phyloP scores from a whole-genome alignment of 2,888 invertebrate species.

The Beris chalybata region DNA sequence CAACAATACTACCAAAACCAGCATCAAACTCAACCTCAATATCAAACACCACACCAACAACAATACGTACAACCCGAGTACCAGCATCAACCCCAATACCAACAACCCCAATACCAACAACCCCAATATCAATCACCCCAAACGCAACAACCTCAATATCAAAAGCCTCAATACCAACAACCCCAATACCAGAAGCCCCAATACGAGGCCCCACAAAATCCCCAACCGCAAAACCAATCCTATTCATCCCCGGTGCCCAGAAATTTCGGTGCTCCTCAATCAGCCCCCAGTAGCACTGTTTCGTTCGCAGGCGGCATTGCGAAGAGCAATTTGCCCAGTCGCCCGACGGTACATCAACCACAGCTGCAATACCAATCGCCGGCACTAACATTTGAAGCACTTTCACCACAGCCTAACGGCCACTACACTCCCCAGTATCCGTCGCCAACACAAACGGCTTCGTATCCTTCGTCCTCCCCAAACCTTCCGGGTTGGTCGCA shows the following conservation, averaged over 20 bases:
- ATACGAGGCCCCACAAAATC: constrained; percentile 20
- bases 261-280: not conserved
- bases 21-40: constrained; percentile 4
- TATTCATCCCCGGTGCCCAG: constrained; percentile 30
- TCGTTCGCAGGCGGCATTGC: constrained; percentile 40
- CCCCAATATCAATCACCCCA: constrained; percentile 34
- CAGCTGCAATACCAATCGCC: constrained; percentile 25
- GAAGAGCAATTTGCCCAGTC: constrained; percentile 2
- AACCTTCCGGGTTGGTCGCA: constrained; percentile 39
- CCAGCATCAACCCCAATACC: constrained; percentile 38
- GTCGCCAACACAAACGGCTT: constrained; percentile 18
- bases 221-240: constrained; percentile 33
- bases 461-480: constrained; percentile 26
- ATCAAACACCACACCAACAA: constrained; percentile 24
- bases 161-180: constrained; percentile 39
- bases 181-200: constrained; percentile 42
- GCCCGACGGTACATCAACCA: constrained; percentile 18
- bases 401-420: constrained; percentile 21
- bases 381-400: not conserved
- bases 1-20: constrained; percentile 16
- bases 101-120: constrained; percentile 40
- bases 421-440: constrained; percentile 24
- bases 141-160: constrained; percentile 33
- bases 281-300: constrained; percentile 36
- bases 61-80: constrained; percentile 31